A percentile compares a stretch with the other conserved stretches of the same genome.
These are phyloP conservation scores for Rutpela maculata DNA, from an alignment of 2,888 invertebrate genomes.

Conservation along the genomic window DNA sequence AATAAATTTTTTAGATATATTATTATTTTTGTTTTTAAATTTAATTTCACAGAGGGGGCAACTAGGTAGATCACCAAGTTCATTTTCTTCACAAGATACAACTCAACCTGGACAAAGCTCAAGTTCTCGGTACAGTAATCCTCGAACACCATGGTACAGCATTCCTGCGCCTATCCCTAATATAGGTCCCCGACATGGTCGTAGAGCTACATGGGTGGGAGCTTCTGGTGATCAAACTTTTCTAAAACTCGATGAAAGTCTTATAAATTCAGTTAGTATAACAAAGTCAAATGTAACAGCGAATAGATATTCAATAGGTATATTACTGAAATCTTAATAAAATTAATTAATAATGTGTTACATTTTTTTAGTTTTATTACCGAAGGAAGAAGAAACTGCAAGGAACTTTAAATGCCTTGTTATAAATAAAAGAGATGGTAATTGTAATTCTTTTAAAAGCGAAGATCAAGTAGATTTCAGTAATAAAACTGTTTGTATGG, in stretches of 20 bases:
- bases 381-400: conserved; percentile 86
- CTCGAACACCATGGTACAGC: conserved; percentile 80
- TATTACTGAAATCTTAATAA: conserved; percentile 61
- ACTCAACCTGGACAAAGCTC: conserved; percentile 70
- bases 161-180: conserved; percentile 86
- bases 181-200: conserved; percentile 89
- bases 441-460: conserved; percentile 89
- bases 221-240: conserved; percentile 98
- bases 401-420: conserved; percentile 89
- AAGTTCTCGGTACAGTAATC: conserved; percentile 66
- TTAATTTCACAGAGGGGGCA: conserved; percentile 77
- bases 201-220: conserved; percentile 94
- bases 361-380: conserved; percentile 83
- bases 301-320: conserved; percentile 89
- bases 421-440: conserved; percentile 92
- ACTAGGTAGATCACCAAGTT: conserved; percentile 76
- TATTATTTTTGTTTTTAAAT: conserved; percentile 8
- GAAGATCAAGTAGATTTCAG: conserved; percentile 90
- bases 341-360: neutral
- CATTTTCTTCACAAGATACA: conserved; percentile 66
- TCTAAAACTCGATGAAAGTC: conserved; percentile 91
- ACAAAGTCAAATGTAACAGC: conserved; percentile 92
- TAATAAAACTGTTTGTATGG: conserved; percentile 87
- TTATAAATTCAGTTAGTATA: conserved; percentile 93
- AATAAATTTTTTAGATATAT: neutral